Evolutionary conservation across 2,113 vertebrate genomes (phyloP).

Genomic region (Hippocampus zosterae): DNA sequence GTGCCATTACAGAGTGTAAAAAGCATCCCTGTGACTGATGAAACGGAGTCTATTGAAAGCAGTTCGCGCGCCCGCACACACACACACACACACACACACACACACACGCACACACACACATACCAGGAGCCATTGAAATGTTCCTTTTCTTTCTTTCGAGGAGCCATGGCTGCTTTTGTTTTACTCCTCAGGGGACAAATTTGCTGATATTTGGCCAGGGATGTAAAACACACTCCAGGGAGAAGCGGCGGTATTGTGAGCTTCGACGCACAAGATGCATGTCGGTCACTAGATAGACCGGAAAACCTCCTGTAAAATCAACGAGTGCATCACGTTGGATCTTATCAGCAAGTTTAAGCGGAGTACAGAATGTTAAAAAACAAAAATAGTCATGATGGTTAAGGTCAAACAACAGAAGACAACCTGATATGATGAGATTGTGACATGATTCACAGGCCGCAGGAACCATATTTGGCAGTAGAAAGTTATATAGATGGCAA

Average conservation of each 20-base stretch:
- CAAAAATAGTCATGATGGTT: too few relatives aligned
- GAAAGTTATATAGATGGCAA: not conserved
- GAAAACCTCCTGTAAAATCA: not conserved
- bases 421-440: not conserved
- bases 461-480: not conserved
- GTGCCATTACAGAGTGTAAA: constrained; percentile 62
- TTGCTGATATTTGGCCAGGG: constrained; percentile 4
- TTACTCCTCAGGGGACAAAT: constrained; percentile 55
- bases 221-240: constrained; percentile 2
- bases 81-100: not conserved
- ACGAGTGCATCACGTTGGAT: not conserved
- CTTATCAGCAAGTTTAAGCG: not conserved
- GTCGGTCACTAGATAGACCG: not conserved
- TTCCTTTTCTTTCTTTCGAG: constrained; percentile 25
- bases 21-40: constrained; percentile 69
- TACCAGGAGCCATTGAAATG: constrained; percentile 59
- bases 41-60: constrained; percentile 64
- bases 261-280: not conserved
- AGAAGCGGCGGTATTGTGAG: not conserved
- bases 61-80: constrained; percentile 14
- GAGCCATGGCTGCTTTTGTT: constrained; percentile 51
- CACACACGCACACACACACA: too few relatives aligned
- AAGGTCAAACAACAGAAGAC: not conserved
- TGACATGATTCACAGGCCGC: not conserved
- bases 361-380: not conserved